Base-by-base conservation (phyloP, 1,140 invertebrate genomes). In the Prorops nasuta region DNA sequence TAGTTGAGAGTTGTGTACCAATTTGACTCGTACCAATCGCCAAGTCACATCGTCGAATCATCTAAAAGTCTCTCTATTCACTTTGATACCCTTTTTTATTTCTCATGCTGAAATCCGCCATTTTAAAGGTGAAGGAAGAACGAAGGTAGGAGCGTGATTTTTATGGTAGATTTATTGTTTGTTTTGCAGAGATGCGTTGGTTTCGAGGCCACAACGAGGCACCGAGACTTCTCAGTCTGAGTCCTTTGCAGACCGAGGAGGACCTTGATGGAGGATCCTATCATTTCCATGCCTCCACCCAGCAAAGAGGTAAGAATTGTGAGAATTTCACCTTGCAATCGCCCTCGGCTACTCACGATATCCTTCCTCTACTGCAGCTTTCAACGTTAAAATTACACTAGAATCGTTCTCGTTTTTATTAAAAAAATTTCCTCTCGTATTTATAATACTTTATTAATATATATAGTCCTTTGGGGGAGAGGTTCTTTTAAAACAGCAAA, bases 211-310 rank as follows among this genome's bases (percentile, higher is more conserved):
- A 80, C 62, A 80, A 80, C 59, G 84, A 85, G 71, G 80, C 84
- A 66, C 85, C 85, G 47, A 80, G 83, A 72, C 80, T 88, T 53
- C 75, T 88, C 45, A 86, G 84, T 71, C 77, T 86, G 20, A 86
- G 84, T 57, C 84, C 85, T 7, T 67, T 85, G 12, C 71, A 81
- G 60, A 75, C 71, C 34, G 78, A 79, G 48, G 73, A 75, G 60
- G 70, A 74, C 49, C 69, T 63, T 53, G 69, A 74, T 52, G 63
- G 63, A 38, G 61, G 71, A 43, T 67, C 71, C 36, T 58, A 72
- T 32, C 71, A 70, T 49, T 64, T 74, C 46, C 67, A 67, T 56
- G 60, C 67, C 4, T 35, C 64, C 39, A 64, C 72, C 46, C 64
- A 64, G 60, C 64, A 70, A 39, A 68, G 72, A 76, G 72, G 74